Conservation (phyloP, 2,113 vertebrate genomes). For the Aegotheles bennettii region DNA sequence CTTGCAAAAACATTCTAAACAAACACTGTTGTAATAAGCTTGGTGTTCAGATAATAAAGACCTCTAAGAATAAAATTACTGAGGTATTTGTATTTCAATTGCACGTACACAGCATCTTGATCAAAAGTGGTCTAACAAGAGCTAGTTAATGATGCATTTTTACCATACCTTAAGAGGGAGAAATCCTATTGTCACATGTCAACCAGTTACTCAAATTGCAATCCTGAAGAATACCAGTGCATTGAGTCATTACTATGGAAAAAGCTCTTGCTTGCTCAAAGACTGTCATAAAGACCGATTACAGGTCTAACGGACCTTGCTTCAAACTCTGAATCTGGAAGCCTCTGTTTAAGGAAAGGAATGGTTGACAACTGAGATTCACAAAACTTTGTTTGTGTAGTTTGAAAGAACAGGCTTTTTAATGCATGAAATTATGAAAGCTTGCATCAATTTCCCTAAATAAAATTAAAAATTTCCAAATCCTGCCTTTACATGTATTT, state of each 20-base stretch:
- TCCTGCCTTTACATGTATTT: neutral
- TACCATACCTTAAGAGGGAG: neutral
- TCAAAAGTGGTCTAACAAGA: neutral
- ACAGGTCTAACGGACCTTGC: neutral
- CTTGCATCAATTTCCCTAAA: neutral
- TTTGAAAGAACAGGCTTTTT: neutral
- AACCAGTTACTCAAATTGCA: neutral
- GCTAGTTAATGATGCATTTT: neutral
- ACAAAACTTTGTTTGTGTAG: neutral
- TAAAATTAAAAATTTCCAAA: neutral
- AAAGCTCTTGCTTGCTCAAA: constrained; percentile 9
- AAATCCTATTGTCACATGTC: neutral
- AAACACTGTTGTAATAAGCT: neutral
- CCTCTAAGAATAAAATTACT: neutral
- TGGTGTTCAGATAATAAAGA: neutral
- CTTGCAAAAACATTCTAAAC: neutral
- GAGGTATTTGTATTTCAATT: neutral
- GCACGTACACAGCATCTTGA: neutral
- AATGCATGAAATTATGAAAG: neutral
- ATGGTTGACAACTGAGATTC: neutral
- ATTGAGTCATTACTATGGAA: neutral
- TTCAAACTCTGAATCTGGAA: neutral
- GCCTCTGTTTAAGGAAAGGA: neutral
- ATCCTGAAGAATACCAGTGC: neutral
- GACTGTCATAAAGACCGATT: constrained; percentile 3